Evolutionary conservation across 2,888 invertebrate species (phyloP).

Genomic region (Euproctis similis): DNA sequence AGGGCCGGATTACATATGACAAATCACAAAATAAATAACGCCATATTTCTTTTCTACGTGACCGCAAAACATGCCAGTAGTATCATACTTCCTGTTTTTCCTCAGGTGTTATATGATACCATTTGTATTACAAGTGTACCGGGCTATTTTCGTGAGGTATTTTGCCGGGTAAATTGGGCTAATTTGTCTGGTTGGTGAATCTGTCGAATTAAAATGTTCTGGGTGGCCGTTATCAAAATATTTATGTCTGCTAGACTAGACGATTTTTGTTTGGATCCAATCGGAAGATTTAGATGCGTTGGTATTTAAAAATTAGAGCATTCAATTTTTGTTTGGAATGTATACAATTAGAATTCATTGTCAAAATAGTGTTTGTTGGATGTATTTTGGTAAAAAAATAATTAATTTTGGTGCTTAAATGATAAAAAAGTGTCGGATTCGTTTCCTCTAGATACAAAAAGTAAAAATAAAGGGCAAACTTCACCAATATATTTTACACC

Average conservation of each 20-base stretch:
- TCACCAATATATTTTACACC: no score
- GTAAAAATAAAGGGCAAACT: no score
- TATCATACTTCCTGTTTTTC: conserved; percentile 30
- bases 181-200: conserved; percentile 3
- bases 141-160: conserved; percentile 22
- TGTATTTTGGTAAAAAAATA: background rate
- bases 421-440: no score
- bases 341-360: background rate
- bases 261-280: conserved; percentile 11
- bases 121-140: conserved; percentile 37
- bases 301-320: no score
- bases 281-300: no score
- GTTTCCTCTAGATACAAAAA: background rate
- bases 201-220: conserved; percentile 5
- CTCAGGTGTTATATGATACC: conserved; percentile 41
- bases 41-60: conserved; percentile 51
- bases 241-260: conserved; percentile 14
- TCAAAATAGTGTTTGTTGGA: background rate
- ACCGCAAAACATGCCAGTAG: conserved; percentile 27
- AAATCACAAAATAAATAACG: conserved; percentile 50
- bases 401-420: no score
- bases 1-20: conserved; percentile 58
- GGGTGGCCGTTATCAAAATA: conserved; percentile 16
- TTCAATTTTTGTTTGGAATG: conserved; percentile 3
- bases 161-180: conserved; percentile 15